Base-by-base conservation (phyloP, 2,113 vertebrate species). In the Echinops telfairi region DNA sequence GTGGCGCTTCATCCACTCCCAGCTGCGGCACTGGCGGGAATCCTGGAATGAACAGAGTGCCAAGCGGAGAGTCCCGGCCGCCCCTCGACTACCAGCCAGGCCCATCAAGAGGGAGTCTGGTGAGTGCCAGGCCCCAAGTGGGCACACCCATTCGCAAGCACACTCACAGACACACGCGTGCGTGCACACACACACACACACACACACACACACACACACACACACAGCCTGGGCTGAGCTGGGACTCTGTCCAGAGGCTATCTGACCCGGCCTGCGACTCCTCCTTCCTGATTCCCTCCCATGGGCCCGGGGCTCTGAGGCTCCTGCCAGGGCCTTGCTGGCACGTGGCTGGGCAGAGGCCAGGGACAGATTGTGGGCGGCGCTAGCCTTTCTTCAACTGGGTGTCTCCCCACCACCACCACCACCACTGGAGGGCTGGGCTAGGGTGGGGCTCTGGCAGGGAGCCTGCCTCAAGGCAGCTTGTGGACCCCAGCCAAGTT, bases 1-100 rank as follows among this genome's bases (percentile, higher is more conserved):
- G 97, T 99, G 99, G 99, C 99, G 99, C 97, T 99, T 99, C 97
- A 99, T 99, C 98, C 99, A 99, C 96, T 99, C 99, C 97, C 99
- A 99, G 98, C 98, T 99, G 97, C 98, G 99, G 58, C 99, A 99
- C 95, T 99, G 99, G 98, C 98, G 99, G 38, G 99, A 99, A 76
- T 98, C 98, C 97, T 98, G 99, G 98, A 98, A 98, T 0, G 99
- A 99, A 96, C 99, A 99, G 98, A 99, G 98, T 9, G 97, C 98
- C 19, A 98, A 98, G 91, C 99, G 98, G 96, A 98, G 98, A 97
- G 92, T 92, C 64, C 78, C 93, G 0, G 84, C 97, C 0, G 71
- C 97, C 58, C 92, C 98, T 80, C 98, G 98, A 94, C 99, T 98
- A 88, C 97, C 98, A 25, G 66, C 98, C 81, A 98, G 98, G 93